Base-by-base conservation (phyloP, 2,113 vertebrate genomes). In the Pithys albifrons region DNA sequence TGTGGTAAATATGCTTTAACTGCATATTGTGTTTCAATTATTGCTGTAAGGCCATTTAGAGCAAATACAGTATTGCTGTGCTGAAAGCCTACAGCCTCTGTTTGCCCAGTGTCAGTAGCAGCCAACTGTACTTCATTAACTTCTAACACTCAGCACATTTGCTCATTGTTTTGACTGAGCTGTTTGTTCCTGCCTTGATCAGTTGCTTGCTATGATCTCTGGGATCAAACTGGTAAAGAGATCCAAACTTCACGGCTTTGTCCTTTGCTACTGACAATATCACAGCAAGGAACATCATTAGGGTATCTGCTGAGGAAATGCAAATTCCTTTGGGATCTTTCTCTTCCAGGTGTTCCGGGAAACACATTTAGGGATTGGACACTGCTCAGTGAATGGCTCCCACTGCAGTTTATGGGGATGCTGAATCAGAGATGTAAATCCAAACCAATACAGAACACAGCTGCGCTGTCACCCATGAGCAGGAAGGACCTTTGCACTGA, bases 11-110 rank as follows among this genome's bases (percentile, higher is more conserved):
- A 91, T 39, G 52, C 49, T 85, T 94, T 91, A 94, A 92, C 89
- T 96, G 91, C 76, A 78, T 93, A 94, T 89, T 95, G 80, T 91
- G 57, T 87, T 94, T 93, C 85, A 91, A 39, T 92, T 92, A 94
- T 85, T 78, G 65, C 66, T 82, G 54, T 87, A 94, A 92, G 93
- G 49, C 48, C 73, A 85, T 92, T 95, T 84, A 86, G 41, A 87
- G 46, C 58, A 91, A 92, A 94, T 87, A 82, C 3, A 81, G 62
- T 39, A 54, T 61, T 25, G n/a, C 62, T 72, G 65, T 93, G 83
- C 73, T 91, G 91, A 93, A 94, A 94, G 83, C 52, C 54, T 79
- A 51, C 62, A 58, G 64, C 57, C 83, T 84, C 37, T 67, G 37
- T 85, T 93, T 93, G 79, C 52, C 92, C 90, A 89, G 14, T 69